Evolutionary conservation across 2,888 invertebrate genomes (phyloP).

Genomic region (Halictus ligatus): DNA sequence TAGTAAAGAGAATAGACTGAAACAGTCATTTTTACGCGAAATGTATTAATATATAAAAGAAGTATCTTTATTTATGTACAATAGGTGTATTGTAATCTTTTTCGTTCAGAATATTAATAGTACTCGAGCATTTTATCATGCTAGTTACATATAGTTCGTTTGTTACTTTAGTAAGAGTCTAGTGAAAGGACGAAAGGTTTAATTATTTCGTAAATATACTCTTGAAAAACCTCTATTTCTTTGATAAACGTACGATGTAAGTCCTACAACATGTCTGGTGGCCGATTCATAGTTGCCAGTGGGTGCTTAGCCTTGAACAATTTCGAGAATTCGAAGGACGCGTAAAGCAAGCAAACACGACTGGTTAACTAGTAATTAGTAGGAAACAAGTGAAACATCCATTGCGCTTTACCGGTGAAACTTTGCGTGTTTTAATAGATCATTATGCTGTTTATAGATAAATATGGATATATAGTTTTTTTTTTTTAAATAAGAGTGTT

Average conservation of each 20-base stretch:
- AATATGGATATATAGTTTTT: background rate
- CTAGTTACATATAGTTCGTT: background rate
- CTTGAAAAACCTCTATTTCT: background rate
- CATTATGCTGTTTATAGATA: conserved; percentile 16
- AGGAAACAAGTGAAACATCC: background rate
- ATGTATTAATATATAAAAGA: background rate
- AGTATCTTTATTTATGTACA: background rate
- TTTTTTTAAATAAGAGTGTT: conserved; percentile 24
- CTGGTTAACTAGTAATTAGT: conserved; percentile 4
- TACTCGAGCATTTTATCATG: background rate
- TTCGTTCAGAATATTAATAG: background rate
- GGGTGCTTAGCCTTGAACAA: background rate
- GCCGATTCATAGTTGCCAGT: background rate
- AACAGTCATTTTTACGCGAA: background rate
- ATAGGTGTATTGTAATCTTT: background rate
- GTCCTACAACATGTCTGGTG: background rate
- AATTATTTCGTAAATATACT: background rate
- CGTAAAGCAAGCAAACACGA: background rate
- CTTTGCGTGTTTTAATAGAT: conserved; percentile 30
- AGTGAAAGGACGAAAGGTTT: background rate
- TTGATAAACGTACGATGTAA: background rate
- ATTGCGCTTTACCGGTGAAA: conserved; percentile 5
- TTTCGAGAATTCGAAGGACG: background rate
- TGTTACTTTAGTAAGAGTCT: background rate
- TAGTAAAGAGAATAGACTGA: background rate